Conservation (phyloP, 2,797 vertebrate species). For the Cygnus olor region DNA sequence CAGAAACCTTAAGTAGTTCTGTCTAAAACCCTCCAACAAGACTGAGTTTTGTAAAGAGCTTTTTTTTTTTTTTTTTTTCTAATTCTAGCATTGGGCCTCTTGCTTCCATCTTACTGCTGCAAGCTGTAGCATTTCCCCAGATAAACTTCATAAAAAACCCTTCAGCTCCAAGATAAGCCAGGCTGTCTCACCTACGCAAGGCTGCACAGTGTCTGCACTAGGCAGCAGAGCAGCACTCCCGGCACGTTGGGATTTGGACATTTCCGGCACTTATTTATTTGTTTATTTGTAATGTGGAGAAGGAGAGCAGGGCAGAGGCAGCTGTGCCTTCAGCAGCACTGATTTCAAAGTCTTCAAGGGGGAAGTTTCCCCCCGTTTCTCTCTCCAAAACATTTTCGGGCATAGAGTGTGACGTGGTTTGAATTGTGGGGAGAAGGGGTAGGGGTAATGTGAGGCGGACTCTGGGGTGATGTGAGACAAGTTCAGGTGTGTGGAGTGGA, state of each 20-base stretch:
- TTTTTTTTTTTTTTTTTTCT: not conserved
- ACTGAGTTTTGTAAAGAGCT: not conserved
- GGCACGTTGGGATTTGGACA: not conserved
- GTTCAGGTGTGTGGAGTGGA: not conserved
- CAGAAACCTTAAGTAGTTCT: not conserved
- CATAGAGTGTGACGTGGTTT: not conserved
- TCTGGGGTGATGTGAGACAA: not conserved
- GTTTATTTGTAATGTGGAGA: not conserved
- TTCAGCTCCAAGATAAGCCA: not conserved
- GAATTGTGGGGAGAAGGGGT: not conserved
- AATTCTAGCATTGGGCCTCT: not conserved
- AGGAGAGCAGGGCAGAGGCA: not conserved
- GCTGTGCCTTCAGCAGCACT: not conserved
- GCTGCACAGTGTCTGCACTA: not conserved
- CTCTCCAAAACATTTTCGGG: not conserved
- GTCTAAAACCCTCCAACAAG: not conserved
- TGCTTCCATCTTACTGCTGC: not conserved
- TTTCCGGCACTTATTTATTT: not conserved
- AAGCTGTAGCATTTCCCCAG: not conserved
- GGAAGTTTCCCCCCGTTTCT: not conserved
- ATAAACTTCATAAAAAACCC: not conserved
- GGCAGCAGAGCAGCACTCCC: not conserved
- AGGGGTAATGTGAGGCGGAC: not conserved
- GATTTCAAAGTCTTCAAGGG: not conserved
- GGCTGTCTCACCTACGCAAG: not conserved